Conservation (phyloP, 2,888 invertebrate genomes). For the Troides aeacus region DNA sequence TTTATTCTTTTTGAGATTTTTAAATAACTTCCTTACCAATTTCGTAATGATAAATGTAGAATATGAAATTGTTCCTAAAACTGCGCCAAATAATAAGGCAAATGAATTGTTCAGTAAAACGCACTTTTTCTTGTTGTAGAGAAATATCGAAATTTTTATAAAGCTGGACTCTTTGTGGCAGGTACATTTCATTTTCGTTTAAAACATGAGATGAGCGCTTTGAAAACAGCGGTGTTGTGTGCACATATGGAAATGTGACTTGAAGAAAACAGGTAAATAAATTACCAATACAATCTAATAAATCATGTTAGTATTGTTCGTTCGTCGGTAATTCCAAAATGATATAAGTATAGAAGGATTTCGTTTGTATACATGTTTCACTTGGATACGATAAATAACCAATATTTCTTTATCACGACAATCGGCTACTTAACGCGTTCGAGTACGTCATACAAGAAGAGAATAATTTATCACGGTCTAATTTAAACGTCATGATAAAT, state of each 20-base stretch:
- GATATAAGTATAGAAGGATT: neutral
- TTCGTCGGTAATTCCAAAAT: neutral
- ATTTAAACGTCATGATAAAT: slow-evolving; percentile 65
- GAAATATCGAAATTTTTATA: too few species aligned
- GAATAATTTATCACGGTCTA: slow-evolving; percentile 52
- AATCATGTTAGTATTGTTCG: neutral
- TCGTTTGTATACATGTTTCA: neutral
- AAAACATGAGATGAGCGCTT: too few species aligned
- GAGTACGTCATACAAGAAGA: slow-evolving; percentile 33
- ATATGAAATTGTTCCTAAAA: too few species aligned
- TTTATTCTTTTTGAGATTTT: neutral
- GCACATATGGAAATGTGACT: too few species aligned
- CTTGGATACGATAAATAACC: slow-evolving; percentile 14
- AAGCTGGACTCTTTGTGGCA: too few species aligned
- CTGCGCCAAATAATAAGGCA: too few species aligned
- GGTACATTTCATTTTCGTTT: too few species aligned
- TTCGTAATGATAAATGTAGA: neutral
- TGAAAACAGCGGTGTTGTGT: too few species aligned
- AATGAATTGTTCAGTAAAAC: too few species aligned
- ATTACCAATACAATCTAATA: too few species aligned
- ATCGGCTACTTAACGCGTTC: slow-evolving; percentile 36
- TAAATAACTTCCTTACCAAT: neutral
- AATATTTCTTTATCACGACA: slow-evolving; percentile 39
- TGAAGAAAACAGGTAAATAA: too few species aligned
- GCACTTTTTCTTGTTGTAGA: too few species aligned